Percentiles rank a stretch among this genome's conserved stretches.
Conservation (phyloP, 2,797 vertebrate genomes). For the Streptopelia turtur region DNA sequence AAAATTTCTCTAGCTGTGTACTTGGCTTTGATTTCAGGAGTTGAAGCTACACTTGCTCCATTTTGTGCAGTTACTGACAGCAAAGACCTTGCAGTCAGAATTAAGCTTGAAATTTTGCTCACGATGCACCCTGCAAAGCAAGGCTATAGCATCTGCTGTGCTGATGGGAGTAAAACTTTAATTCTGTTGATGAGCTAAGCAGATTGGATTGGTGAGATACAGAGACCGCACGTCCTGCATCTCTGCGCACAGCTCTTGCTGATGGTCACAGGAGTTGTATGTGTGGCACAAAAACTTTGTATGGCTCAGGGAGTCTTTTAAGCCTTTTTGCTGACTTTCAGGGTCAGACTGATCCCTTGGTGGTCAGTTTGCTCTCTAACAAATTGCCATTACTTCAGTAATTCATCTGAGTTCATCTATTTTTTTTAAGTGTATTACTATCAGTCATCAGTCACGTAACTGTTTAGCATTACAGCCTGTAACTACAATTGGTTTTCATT, state of each 20-base stretch:
- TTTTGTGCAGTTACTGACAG: neutral
- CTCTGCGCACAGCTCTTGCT: neutral
- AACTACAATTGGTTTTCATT: neutral
- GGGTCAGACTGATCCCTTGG: neutral
- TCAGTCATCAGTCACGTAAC: neutral
- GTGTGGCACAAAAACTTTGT: neutral
- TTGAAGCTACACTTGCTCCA: neutral
- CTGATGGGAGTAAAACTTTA: conserved; percentile 61
- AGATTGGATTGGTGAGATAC: neutral
- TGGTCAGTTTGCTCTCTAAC: neutral
- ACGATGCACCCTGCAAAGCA: neutral
- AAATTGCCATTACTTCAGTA: neutral
- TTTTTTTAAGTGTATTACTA: neutral
- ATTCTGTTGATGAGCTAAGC: conserved; percentile 19
- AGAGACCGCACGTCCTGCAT: neutral
- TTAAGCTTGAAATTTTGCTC: neutral
- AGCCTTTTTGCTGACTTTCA: neutral
- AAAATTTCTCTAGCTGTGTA: neutral
- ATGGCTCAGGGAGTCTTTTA: neutral
- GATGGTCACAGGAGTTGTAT: neutral
- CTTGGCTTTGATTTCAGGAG: neutral
- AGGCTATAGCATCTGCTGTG: conserved; percentile 19
- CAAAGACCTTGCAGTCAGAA: neutral
- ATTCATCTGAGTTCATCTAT: neutral
- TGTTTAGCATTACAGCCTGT: neutral